A percentile compares a stretch with the other conserved stretches of the same genome.
Evolutionary conservation across 1,140 invertebrate species (phyloP).

Genomic region (Pseudomyrmex cubaensis): DNA sequence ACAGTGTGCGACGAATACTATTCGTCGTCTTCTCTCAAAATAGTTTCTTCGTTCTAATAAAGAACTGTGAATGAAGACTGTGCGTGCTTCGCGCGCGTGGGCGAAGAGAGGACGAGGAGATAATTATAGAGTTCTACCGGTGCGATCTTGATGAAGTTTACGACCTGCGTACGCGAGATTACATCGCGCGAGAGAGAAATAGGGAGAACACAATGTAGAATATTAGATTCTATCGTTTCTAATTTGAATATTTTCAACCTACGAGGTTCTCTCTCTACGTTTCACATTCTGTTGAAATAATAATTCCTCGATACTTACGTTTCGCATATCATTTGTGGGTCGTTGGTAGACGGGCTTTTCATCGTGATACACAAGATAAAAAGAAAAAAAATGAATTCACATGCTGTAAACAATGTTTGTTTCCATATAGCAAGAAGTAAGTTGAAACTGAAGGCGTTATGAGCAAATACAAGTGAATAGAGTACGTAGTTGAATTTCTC

Average conservation of each 20-base stretch:
- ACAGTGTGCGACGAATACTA: slow-evolving; percentile 41
- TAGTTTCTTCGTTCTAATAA: slow-evolving; percentile 76
- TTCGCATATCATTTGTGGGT: slow-evolving; percentile 11
- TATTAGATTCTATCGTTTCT: too few species aligned
- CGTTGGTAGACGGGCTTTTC: neutral
- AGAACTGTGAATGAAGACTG: slow-evolving; percentile 29
- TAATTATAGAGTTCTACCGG: slow-evolving; percentile 75
- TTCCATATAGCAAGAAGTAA: too few species aligned
- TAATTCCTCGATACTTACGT: slow-evolving; percentile 25
- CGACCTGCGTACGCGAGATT: neutral
- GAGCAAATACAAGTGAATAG: too few species aligned
- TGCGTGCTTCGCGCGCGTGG: slow-evolving; percentile 63
- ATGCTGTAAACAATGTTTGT: too few species aligned
- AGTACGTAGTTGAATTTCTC: too few species aligned
- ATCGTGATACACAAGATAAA: neutral
- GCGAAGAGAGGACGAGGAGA: slow-evolving; percentile 65
- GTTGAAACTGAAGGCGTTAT: too few species aligned
- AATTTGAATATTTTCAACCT: too few species aligned
- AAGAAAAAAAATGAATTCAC: too few species aligned
- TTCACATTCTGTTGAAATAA: neutral
- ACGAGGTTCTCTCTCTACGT: neutral
- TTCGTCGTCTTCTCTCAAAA: slow-evolving; percentile 63
- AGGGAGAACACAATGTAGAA: too few species aligned
- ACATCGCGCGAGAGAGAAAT: neutral
- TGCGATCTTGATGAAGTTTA: slow-evolving; percentile 56